Conservation (phyloP, 2,113 vertebrate species). For the Bubo blakistoni region DNA sequence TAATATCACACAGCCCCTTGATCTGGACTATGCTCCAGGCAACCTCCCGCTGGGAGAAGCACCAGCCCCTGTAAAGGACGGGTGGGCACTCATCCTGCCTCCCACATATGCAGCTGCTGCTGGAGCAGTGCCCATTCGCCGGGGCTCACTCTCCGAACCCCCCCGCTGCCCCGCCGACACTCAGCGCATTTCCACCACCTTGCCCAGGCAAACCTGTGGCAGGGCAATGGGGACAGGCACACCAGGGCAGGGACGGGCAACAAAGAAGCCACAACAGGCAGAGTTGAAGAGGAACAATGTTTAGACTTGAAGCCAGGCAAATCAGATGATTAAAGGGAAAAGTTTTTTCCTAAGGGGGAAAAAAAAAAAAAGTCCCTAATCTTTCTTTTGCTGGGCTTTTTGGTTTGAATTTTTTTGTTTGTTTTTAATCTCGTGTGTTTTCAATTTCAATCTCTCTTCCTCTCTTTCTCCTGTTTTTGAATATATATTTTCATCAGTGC, state of each 20-base stretch:
- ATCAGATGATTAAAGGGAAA: background rate
- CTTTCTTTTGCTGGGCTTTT: background rate
- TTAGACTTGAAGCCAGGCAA: background rate
- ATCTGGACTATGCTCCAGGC: background rate
- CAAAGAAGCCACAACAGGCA: background rate
- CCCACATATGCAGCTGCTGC: background rate
- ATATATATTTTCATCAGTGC: background rate
- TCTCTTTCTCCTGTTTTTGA: background rate
- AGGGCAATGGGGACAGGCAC: background rate
- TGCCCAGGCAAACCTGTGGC: background rate
- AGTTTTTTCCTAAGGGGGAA: background rate
- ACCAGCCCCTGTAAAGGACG: background rate
- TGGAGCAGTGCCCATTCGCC: background rate
- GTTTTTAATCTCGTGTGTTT: constrained; percentile 31
- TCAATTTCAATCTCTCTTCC: constrained; percentile 28
- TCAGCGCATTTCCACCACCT: background rate
- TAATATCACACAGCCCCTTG: background rate
- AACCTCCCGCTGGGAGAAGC: background rate
- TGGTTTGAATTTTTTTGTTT: background rate
- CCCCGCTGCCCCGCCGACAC: background rate
- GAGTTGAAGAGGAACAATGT: background rate
- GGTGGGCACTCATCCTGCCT: background rate
- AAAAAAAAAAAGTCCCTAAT: background rate
- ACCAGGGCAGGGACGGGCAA: background rate
- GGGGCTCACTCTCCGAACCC: background rate